A percentile compares a stretch with the other conserved stretches of the same genome.
These are phyloP conservation scores for Lypha dubia DNA, from an alignment of 2,888 invertebrate species.

Conservation along the genomic window DNA sequence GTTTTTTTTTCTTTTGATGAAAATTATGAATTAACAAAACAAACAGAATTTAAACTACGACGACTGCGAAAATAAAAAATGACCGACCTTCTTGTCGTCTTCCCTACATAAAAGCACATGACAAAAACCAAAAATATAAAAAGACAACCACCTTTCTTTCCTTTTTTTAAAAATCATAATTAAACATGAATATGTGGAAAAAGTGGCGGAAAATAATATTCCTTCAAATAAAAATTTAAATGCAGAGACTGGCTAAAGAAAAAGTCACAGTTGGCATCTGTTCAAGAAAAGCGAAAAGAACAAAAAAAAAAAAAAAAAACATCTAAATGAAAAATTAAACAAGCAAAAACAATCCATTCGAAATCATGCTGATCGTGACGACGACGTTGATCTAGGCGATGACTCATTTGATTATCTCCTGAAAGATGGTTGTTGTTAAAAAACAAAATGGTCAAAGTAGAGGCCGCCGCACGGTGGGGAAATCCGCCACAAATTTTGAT, in stretches of 20 bases:
- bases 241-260: constrained; percentile 52
- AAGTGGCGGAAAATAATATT: constrained; percentile 59
- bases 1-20: constrained; percentile 8
- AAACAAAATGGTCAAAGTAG: constrained; percentile 19
- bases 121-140: too few relatives aligned
- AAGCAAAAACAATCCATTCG: constrained; percentile 52
- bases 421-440: constrained; percentile 37
- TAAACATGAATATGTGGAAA: constrained; percentile 50
- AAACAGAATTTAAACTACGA: constrained; percentile 24
- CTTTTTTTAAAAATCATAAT: constrained; percentile 48
- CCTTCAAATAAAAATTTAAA: constrained; percentile 35
- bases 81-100: constrained; percentile 47
- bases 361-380: constrained; percentile 71
- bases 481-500: constrained; percentile 30
- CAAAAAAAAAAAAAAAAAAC: constrained; percentile 63
- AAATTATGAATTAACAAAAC: constrained; percentile 58
- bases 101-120: constrained; percentile 54
- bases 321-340: constrained; percentile 41
- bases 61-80: background rate
- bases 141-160: constrained; percentile 20
- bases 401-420: constrained; percentile 62
- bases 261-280: constrained; percentile 80
- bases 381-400: constrained; percentile 65
- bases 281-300: constrained; percentile 76
- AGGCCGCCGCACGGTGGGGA: constrained; percentile 46